These are phyloP conservation scores for Drosophila nasuta DNA, from an alignment of 1,140 invertebrate genomes.

Conservation along the genomic window DNA sequence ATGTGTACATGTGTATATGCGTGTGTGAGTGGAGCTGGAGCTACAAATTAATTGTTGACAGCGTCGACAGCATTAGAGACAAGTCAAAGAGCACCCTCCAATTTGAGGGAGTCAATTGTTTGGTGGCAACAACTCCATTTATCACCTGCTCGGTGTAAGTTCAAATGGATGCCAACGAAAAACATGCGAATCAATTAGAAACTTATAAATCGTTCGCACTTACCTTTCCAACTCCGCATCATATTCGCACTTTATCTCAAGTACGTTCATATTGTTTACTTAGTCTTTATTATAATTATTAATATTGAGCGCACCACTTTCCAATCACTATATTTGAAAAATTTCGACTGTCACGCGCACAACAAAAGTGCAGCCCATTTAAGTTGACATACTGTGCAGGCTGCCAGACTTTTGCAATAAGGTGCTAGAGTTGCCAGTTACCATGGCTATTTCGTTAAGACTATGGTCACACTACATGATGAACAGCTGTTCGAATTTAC, in stretches of 20 bases:
- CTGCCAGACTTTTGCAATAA: constrained; percentile 9
- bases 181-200: constrained; percentile 30
- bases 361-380: constrained; percentile 16
- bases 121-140: constrained; percentile 59
- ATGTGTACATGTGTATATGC: constrained; percentile 16
- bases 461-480: constrained; percentile 8
- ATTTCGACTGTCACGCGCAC: neutral
- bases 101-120: constrained; percentile 48
- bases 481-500: neutral
- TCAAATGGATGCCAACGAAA: constrained; percentile 39
- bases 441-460: neutral
- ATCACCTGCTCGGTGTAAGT: constrained; percentile 53
- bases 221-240: neutral
- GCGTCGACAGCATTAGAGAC: constrained; percentile 48
- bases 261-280: neutral
- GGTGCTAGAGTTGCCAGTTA: constrained; percentile 1
- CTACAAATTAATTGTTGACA: constrained; percentile 78
- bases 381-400: neutral
- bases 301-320: neutral
- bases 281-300: too few species aligned
- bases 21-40: constrained; percentile 23
- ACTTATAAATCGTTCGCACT: neutral
- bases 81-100: neutral
- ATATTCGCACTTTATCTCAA: neutral
- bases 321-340: constrained; percentile 16